phyloP scores from a whole-genome alignment of 2,888 invertebrate species.

The Masnerella sp. region DNA sequence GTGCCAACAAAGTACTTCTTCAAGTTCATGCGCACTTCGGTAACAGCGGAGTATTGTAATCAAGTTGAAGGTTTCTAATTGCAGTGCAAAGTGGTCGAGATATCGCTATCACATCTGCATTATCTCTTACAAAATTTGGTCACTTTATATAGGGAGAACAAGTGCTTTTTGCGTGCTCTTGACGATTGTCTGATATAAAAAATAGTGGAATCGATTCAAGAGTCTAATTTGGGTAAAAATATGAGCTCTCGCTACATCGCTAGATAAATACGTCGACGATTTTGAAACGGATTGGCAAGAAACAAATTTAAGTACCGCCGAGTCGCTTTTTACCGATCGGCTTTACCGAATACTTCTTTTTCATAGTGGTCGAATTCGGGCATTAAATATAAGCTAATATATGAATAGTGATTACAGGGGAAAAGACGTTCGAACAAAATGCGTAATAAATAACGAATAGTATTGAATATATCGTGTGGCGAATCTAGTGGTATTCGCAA shows the following conservation, averaged over 20 bases:
- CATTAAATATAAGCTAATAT: neutral
- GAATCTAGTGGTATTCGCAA: neutral
- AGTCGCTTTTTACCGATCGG: slow-evolving; percentile 20
- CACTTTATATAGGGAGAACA: too few species aligned
- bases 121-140: too few species aligned
- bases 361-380: neutral
- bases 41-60: too few species aligned
- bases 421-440: slow-evolving; percentile 16
- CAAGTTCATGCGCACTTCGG: too few species aligned
- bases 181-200: too few species aligned
- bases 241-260: neutral
- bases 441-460: slow-evolving; percentile 38
- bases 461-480: slow-evolving; percentile 16
- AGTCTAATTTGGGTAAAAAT: slow-evolving; percentile 9
- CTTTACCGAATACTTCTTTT: slow-evolving; percentile 5
- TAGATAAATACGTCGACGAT: neutral
- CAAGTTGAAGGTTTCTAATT: too few species aligned
- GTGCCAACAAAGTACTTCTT: too few species aligned
- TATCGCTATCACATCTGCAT: too few species aligned
- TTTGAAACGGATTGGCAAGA: slow-evolving; percentile 7
- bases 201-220: neutral
- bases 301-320: slow-evolving; percentile 16
- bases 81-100: too few species aligned
- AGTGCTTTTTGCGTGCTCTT: too few species aligned
- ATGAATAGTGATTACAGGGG: neutral